Base-by-base conservation (phyloP, 2,888 invertebrate species). In the Enchytraeus crypticus region DNA sequence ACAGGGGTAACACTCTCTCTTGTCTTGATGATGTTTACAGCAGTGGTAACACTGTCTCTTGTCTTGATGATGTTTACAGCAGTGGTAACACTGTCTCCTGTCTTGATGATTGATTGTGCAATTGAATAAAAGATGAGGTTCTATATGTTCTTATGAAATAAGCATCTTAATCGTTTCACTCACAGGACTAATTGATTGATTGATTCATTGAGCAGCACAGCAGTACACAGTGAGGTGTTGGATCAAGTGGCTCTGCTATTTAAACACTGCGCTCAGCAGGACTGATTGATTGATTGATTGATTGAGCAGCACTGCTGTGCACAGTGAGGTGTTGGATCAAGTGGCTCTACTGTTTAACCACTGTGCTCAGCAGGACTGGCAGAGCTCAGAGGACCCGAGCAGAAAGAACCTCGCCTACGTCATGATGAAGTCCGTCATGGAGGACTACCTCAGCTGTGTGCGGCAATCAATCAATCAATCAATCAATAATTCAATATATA, bases 341-440 rank as follows among this genome's bases (percentile, higher is more conserved):
- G 49, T 63, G 14, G 47, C 63, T 5, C 46, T 51, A 38, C 18
- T 56, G 5, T 60, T 63, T 23, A 47, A 62, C 43, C 43, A 47
- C 53, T 63, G 59, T 14, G 46, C 29, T 1, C 43, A 57, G n/a
- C 46, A 63, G 30, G 62, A 63, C n/a, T 63, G 56, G 54, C 34
- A 64, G 21, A 30, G 45, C n/a, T 27, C 29, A 18, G 62, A 61
- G 32, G 53, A 57, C 14, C 53, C 59, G 14, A 56, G 38, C 45
- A 62, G 59, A 26, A 54, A 54, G 29, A 62, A 51, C 33, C 21
- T 64, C 23, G 43, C 18, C 34, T 34, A 43, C 23, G 26, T 14
- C 5, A 21, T 64, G 8, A 29, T 62, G 11, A 32, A 34, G 4
- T 33, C 47, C 11, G 33, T 51, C 23, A 46, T 64, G 61, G 61